Evolutionary conservation across 2,888 invertebrate genomes (phyloP), one percentile per base, ranked within the genome.

Genomic region (Smittia sp.): DNA sequence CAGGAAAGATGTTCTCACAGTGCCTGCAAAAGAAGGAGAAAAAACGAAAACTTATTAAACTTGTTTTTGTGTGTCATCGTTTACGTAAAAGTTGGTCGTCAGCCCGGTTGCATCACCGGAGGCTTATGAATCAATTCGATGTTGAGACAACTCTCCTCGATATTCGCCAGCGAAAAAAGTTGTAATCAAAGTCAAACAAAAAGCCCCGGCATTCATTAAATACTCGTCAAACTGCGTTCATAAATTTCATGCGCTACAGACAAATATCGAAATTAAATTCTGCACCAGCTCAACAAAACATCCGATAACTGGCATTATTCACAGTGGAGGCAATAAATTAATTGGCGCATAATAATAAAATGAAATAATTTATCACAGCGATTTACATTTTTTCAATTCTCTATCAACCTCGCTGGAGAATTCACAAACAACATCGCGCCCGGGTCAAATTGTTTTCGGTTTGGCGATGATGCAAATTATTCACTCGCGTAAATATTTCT

Each of bases 1-100:
- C 75, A 91, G 81, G 78, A 96, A 85, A 22, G 92, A 88, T 39
- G 96, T 95, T 81, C 87, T 89, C 78, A 90, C 85, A 78, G 88
- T 86, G 77, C 94, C 94, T 94, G 87, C n/a, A 32, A 32, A 32
- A 6, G 74, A 76, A 75, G 74, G 72, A 75, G 11, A 62, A 62
- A 24, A 27, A 6, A 1, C 24, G 27, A n/a, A 65, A 25, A 65
- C 22, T 58, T 58, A 58, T 58, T 58, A 20, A 20, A 20, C 20
- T 18, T 58, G 58, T 58, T 58, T 52, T 46, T 46, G 46, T 3
- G 6, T 46, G 4, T 32, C 32, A 32, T 32, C 32, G 32, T 32
- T 32, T 9, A 32, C 32, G 32, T 32, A 32, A 32, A 32, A 32
- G 32, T 32, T 32, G 4, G 32, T 32, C 32, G 9, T 32, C 32